Conservation (phyloP, 2,113 vertebrate species). For the Etia nguti region DNA sequence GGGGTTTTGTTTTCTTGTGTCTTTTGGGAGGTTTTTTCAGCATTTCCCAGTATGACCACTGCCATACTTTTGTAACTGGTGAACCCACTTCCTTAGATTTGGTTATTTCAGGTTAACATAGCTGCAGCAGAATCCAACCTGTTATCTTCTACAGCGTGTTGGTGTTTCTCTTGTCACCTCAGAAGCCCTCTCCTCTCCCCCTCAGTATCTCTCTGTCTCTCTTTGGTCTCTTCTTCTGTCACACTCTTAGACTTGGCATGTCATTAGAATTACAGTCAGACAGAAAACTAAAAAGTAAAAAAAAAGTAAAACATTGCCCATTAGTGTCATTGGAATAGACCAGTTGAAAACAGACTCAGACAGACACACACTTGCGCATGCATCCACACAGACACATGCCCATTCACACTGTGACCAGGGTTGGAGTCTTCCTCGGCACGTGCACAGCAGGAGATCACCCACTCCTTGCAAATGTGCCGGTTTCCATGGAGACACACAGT, state of each 20-base stretch:
- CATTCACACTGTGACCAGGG: constrained; percentile 40
- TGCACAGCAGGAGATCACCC: constrained; percentile 54
- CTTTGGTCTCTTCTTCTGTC: neutral
- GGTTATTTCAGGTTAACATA: constrained; percentile 14
- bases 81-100: neutral
- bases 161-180: constrained; percentile 24
- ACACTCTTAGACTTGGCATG: neutral
- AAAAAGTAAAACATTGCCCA: neutral
- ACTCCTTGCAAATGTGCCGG: constrained; percentile 50
- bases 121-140: neutral
- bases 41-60: neutral
- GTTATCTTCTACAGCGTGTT: neutral
- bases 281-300: neutral
- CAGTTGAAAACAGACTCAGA: neutral
- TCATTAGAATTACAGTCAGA: neutral
- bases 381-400: neutral
- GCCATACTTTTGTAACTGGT: neutral
- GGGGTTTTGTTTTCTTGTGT: neutral
- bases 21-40: neutral
- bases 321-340: neutral
- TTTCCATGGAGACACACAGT: constrained; percentile 73
- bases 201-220: neutral
- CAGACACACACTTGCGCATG: neutral
- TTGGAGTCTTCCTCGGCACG: constrained; percentile 41
- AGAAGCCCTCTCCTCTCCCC: neutral